Conservation (phyloP, 2,113 vertebrate genomes). For the Bufo bufo region DNA sequence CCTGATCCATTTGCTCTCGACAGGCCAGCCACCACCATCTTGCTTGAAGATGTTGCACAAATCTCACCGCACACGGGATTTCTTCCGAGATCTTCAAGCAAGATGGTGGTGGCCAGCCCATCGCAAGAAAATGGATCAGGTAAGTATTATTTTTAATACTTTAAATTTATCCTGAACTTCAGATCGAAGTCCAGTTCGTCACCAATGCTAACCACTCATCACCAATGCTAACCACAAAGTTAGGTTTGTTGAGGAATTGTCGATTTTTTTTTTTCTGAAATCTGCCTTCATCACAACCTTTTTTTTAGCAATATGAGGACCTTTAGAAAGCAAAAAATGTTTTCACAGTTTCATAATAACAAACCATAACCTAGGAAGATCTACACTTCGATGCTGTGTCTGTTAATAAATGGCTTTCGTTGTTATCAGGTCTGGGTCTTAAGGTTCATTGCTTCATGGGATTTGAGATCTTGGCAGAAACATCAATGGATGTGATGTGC, state of each 20-base stretch:
- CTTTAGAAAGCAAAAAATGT: background rate
- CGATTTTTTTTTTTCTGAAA: background rate
- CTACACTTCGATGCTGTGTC: background rate
- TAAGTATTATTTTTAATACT: too few species aligned
- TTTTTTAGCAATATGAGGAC: background rate
- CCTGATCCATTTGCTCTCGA: too few species aligned
- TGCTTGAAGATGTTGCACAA: too few species aligned
- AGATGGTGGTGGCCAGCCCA: too few species aligned
- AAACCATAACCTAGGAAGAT: background rate
- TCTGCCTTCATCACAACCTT: background rate
- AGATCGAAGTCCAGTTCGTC: too few species aligned
- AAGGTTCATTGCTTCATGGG: slow-evolving; percentile 9
- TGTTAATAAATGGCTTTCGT: background rate
- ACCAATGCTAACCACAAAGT: too few species aligned
- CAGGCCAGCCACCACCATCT: too few species aligned
- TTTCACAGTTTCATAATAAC: background rate
- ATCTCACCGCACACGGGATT: too few species aligned
- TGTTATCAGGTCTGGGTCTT: background rate
- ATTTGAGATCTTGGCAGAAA: slow-evolving; percentile 36
- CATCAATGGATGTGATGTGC: slow-evolving; percentile 10
- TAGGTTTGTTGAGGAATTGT: background rate
- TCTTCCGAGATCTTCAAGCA: too few species aligned
- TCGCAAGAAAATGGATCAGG: too few species aligned
- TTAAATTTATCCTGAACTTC: too few species aligned
- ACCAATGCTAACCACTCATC: too few species aligned